Evolutionary conservation across 2,888 invertebrate species (phyloP).

Genomic region (Ypsolopha scabrella): DNA sequence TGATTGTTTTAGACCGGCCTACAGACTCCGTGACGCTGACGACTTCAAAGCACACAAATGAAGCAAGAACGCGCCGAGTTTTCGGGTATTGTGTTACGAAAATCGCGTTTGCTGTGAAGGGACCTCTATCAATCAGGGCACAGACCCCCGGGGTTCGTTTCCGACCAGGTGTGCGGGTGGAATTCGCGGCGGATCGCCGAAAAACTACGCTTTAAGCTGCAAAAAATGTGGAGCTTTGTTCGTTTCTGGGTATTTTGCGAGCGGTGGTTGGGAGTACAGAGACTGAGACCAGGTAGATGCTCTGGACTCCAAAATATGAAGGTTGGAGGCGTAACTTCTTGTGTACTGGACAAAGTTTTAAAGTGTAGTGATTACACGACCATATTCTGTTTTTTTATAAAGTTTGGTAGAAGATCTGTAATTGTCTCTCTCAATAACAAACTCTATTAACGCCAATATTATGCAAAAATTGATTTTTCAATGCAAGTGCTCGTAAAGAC

Average conservation of each 20-base stretch:
- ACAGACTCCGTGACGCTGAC: conserved; percentile 60
- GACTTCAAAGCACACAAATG: conserved; percentile 29
- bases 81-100: conserved; percentile 36
- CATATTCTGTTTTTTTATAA: no score
- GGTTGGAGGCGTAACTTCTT: no score
- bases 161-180: conserved; percentile 68
- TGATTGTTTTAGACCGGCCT: conserved; percentile 57
- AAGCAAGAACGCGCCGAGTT: conserved; percentile 20
- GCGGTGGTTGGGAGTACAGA: conserved; percentile 22
- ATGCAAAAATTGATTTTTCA: no score
- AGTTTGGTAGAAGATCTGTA: no score
- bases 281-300: conserved; percentile 42
- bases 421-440: no score
- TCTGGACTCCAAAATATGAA: background rate
- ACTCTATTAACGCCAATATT: no score
- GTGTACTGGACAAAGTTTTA: no score
- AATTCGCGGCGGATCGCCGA: conserved; percentile 49
- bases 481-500: no score
- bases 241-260: conserved; percentile 51
- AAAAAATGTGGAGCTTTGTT: conserved; percentile 58
- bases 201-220: conserved; percentile 53
- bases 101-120: conserved; percentile 35
- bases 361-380: no score
- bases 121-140: conserved; percentile 51
- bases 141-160: conserved; percentile 64